Evolutionary conservation across 1,140 invertebrate genomes (phyloP), one percentile per base, ranked within the genome.

Genomic region (Augochlora pura): DNA sequence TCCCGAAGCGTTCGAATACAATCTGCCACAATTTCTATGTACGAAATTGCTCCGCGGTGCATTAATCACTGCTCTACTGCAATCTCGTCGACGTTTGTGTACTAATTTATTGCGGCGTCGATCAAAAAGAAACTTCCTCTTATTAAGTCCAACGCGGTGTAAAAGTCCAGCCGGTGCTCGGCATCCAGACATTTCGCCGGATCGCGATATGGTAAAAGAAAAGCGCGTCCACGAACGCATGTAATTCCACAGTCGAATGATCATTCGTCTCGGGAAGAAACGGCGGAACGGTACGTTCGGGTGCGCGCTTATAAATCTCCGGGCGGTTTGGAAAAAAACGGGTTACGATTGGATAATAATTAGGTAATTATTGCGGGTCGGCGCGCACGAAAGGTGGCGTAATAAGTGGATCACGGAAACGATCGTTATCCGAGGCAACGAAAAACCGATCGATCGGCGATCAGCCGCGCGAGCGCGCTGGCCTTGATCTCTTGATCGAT

Each of bases 401-500:
- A 74, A 79, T 79, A 78, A 78, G 76, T 72, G 49, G 76, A 78
- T 72, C 76, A 64, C 49, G 77, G 77, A 79, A 79, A 79, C 70
- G 71, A 79, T 72, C 68, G 77, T 74, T 60, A 73, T 74, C 70
- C 63, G 52, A 67, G 77, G 14, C 38, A 72, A 23, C 54, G 63
- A 84, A 84, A 69, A 76, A 84, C 52, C 42, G 49, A 52, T 52
- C 16, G 66, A 76, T 67, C 65, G 73, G 32, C 59, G 32, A 49
- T 38, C 14, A 23, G 62, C 72, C 77, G 49, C n/a, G 59, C 67
- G 59, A 32, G 32, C 32, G 32, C 59, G 42, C 38, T 82, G 80
- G 59, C 84, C 83, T 79, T 81, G 80, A 85, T 85, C 84, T 63
- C 57, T 74, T 76, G 82, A 81, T 72, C 69, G 83, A 84, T 82